Evolutionary conservation across 2,113 vertebrate species (phyloP).

Genomic region (Epinephelus fuscoguttatus): DNA sequence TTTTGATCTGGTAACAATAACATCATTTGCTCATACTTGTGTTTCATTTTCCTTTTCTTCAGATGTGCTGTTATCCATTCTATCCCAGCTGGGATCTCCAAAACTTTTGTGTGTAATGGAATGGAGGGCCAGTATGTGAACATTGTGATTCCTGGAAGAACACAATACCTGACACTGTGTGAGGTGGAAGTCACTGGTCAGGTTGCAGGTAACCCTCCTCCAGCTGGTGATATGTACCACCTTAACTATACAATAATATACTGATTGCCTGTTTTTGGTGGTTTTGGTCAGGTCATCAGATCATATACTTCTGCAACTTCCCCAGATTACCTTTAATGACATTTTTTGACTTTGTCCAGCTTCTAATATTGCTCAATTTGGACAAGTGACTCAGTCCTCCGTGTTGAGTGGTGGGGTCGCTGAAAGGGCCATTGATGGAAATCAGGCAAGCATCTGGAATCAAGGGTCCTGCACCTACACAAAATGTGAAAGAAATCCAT

Average conservation of each 20-base stretch:
- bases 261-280: no score
- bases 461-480: conserved; percentile 33
- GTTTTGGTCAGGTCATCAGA: no score
- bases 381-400: conserved; percentile 50
- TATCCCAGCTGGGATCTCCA: background rate
- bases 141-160: conserved; percentile 10
- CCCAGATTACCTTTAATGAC: no score
- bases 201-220: no score
- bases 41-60: no score
- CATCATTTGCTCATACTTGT: background rate
- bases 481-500: background rate
- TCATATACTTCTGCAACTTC: no score
- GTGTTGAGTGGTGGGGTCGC: rapidly evolving
- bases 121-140: conserved; percentile 17
- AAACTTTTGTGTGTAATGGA: background rate
- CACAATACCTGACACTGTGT: conserved; percentile 23
- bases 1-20: background rate
- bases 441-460: background rate
- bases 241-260: background rate
- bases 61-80: no score
- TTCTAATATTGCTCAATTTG: conserved; percentile 1
- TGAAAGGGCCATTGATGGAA: conserved; percentile 50
- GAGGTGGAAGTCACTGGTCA: conserved; percentile 31
- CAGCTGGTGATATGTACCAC: background rate
- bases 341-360: background rate